phyloP scores from a whole-genome alignment of 2,797 vertebrate genomes.

The Toxotes lorentzi region DNA sequence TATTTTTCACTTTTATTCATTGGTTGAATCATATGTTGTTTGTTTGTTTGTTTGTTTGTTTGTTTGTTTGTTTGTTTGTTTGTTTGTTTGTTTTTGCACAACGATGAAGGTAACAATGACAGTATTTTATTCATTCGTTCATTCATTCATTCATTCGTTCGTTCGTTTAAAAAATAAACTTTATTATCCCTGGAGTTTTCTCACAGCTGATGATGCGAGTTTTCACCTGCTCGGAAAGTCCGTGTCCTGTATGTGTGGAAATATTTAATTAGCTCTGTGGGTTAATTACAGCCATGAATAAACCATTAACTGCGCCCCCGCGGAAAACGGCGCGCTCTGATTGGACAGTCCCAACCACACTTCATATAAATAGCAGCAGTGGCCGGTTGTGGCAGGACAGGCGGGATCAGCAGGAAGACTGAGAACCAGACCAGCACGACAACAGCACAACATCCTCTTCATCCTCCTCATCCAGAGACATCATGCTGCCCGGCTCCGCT shows the following conservation, averaged over 20 bases:
- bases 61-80: too few species aligned
- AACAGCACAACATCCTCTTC: neutral
- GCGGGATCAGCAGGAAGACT: neutral
- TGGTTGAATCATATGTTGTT: too few species aligned
- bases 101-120: too few species aligned
- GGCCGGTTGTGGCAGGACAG: neutral
- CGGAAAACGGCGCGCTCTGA: slow-evolving; percentile 46
- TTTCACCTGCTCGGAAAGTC: slow-evolving; percentile 42
- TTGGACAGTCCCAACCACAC: slow-evolving; percentile 34
- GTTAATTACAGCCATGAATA: slow-evolving; percentile 58
- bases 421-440: neutral
- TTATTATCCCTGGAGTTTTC: too few species aligned
- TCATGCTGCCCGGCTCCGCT: slow-evolving; percentile 69
- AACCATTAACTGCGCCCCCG: slow-evolving; percentile 39
- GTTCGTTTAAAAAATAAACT: too few species aligned
- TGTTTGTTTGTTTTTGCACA: too few species aligned
- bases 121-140: too few species aligned
- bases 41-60: too few species aligned
- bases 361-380: slow-evolving; percentile 48
- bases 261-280: slow-evolving; percentile 52
- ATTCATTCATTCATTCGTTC: too few species aligned
- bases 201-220: neutral
- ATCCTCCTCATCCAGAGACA: slow-evolving; percentile 2
- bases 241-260: slow-evolving; percentile 50
- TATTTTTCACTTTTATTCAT: too few species aligned